These are phyloP conservation scores for Calcarius lapponicus DNA, from an alignment of 2,797 vertebrate genomes.

Conservation along the genomic window DNA sequence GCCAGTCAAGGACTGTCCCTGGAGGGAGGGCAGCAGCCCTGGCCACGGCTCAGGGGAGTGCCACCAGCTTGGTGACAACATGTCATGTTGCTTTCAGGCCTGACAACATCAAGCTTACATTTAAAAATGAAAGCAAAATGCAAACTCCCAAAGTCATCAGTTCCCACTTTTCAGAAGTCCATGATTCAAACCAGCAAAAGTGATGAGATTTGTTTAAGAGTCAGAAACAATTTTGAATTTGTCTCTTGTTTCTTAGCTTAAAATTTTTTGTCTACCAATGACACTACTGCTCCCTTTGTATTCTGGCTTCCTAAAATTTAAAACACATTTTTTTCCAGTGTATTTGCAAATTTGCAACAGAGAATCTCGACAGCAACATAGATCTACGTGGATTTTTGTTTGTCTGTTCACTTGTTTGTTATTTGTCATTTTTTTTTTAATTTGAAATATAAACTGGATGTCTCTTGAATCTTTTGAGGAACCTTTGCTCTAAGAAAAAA, in stretches of 20 bases:
- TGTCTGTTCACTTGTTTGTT: neutral
- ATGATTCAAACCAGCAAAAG: neutral
- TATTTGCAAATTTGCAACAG: neutral
- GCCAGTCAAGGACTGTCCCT: neutral
- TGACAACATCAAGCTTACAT: rapidly evolving
- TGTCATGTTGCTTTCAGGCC: rapidly evolving
- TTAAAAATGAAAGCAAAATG: neutral
- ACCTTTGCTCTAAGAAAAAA: neutral
- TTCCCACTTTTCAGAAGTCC: neutral
- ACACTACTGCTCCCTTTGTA: rapidly evolving
- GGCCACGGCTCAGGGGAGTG: neutral
- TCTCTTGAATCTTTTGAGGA: neutral
- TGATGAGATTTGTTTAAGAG: neutral
- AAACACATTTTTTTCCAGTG: neutral
- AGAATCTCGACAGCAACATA: neutral
- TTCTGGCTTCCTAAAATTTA: neutral
- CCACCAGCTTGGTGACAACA: neutral
- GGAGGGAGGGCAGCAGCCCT: neutral
- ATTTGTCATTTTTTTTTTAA: neutral
- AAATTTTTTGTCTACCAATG: neutral
- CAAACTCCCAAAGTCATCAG: rapidly evolving
- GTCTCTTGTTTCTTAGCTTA: neutral
- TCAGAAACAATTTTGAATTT: neutral
- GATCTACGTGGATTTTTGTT: neutral
- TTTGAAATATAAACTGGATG: neutral